A percentile compares a stretch with the other conserved stretches of the same genome.
Conservation (phyloP, 2,888 invertebrate species). For the Hypsopygia costalis region DNA sequence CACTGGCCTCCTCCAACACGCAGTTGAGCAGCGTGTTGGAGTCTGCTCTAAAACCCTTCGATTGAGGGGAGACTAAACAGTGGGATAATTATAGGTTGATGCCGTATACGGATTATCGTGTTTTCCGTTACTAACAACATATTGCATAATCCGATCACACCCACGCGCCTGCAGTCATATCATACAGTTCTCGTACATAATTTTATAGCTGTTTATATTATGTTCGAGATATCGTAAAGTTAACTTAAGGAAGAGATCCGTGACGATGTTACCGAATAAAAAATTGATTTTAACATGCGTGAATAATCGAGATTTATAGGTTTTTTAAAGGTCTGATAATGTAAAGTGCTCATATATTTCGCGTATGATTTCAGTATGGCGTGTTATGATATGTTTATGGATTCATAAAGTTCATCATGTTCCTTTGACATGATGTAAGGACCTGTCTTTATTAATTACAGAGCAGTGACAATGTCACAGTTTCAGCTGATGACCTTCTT, state of each 20-base stretch:
- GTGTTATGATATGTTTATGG: slow-evolving; percentile 6
- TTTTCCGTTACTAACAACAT: background rate
- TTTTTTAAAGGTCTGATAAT: slow-evolving; percentile 9
- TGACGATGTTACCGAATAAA: slow-evolving; percentile 17
- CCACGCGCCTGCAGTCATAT: slow-evolving; percentile 7
- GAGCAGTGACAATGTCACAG: too few species aligned
- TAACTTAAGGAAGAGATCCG: slow-evolving; percentile 10
- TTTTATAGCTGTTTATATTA: background rate
- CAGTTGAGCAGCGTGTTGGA: too few species aligned
- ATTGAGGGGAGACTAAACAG: too few species aligned
- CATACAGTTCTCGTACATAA: background rate
- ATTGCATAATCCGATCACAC: background rate
- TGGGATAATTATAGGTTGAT: too few species aligned
- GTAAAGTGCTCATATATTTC: slow-evolving; percentile 9
- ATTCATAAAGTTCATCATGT: slow-evolving; percentile 2
- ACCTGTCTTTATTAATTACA: too few species aligned
- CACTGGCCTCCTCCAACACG: too few species aligned
- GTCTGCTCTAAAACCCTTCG: too few species aligned
- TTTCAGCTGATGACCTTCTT: too few species aligned
- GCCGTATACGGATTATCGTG: too few species aligned
- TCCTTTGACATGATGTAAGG: background rate
- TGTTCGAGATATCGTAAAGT: slow-evolving; percentile 8
- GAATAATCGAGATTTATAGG: slow-evolving; percentile 22
- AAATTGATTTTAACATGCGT: slow-evolving; percentile 17
- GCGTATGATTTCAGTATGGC: background rate